phyloP scores from a whole-genome alignment of 2,888 invertebrate species.

The Ectemnius cavifrons region DNA sequence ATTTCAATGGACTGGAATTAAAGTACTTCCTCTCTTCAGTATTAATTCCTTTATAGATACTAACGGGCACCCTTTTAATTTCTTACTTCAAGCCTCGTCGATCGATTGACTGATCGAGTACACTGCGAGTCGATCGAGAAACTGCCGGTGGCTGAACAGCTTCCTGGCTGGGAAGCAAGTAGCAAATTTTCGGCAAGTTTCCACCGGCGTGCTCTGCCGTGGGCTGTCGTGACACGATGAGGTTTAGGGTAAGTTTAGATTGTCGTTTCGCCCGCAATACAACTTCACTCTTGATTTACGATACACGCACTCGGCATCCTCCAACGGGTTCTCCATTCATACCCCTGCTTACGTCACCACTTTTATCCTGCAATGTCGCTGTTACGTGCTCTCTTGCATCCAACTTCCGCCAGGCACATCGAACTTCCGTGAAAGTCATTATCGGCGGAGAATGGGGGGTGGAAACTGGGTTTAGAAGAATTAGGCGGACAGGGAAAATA shows the following conservation, averaged over 20 bases:
- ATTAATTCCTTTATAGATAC: not conserved
- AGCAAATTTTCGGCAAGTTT: constrained; percentile 1
- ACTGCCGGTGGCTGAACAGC: not conserved
- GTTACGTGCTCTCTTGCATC: not conserved
- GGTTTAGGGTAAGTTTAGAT: constrained; percentile 1
- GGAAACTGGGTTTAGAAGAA: too few species aligned
- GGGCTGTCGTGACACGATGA: too few species aligned
- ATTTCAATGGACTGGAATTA: not conserved
- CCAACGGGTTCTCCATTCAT: not conserved
- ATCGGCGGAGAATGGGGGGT: too few species aligned
- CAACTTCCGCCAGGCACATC: too few species aligned
- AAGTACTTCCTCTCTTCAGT: not conserved
- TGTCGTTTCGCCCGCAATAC: constrained; percentile 18
- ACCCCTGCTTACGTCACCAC: not conserved
- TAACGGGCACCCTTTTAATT: not conserved
- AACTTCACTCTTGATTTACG: constrained; percentile 28
- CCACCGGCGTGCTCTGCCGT: not conserved
- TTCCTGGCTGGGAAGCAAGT: not conserved
- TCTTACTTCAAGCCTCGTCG: not conserved
- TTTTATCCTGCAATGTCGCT: constrained; percentile 1
- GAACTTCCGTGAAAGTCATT: too few species aligned
- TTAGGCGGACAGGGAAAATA: too few species aligned
- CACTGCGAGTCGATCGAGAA: not conserved
- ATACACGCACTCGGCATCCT: constrained; percentile 4
- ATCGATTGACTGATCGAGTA: not conserved